Base-by-base conservation (phyloP, 2,113 vertebrate species). In the Macquaria ambigua region DNA sequence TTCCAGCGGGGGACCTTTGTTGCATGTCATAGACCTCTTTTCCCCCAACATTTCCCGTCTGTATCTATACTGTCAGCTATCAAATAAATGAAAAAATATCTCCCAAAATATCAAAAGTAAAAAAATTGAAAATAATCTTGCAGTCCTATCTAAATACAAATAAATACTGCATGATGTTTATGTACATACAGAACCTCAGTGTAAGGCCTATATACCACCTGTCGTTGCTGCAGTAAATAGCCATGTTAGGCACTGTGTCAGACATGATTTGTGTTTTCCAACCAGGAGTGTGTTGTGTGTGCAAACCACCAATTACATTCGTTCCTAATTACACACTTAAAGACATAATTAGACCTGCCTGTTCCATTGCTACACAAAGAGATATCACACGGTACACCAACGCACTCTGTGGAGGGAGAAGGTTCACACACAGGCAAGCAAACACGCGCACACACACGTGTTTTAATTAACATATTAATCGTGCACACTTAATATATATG, bases 301-400 rank as follows among this genome's bases (percentile, higher is more conserved):
- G 85, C 90, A 92, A 94, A 93, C 89, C 87, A 74, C 87, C 89
- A 94, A 93, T 95, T 94, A 93, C 81, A 87, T 87, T 89, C n/a
- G 64, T 86, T 87, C 83, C 90, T 94, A 94, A 95, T 94, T 94
- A 90, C 85, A 87, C 88, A 93, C 90, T 93, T 94, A 92, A 95
- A 93, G 88, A 95, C 61, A 77, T 93, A 93, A 94, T 95, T 94
- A 94, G 90, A 89, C 81, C 86, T 90, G 88, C 86, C 89, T 93
- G 90, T 92, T 92, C 81, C 87, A 91, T 43, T 77, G 87, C 83
- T 81, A 89, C 84, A 90, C 84, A 87, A 77, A 87, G 86, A 88
- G 74, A 87, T 88, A 91, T 91, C 82, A 82, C 81, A 50, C 84
- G 69, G 34, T 69, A 79, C 89, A 84, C 62, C 72, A 31, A 71